Conservation (phyloP, 2,113 vertebrate species). For the Tretioscincus oriximinensis region DNA sequence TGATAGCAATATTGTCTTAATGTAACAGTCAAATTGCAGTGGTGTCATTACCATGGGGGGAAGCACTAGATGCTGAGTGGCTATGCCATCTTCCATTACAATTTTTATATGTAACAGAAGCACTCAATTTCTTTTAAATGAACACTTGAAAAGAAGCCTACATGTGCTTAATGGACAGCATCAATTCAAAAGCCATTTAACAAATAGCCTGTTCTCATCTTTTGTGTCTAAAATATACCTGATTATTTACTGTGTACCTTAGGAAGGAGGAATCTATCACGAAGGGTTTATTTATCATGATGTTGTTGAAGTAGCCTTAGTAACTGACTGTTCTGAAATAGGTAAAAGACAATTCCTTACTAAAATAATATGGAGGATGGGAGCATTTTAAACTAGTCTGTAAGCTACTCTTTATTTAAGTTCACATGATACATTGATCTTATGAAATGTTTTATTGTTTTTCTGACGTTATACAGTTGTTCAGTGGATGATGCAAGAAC, state of each 20-base stretch:
- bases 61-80: background rate
- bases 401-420: background rate
- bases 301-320: background rate
- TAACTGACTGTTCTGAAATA: background rate
- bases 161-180: conserved; percentile 25
- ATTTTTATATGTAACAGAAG: conserved; percentile 23
- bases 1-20: background rate
- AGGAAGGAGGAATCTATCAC: background rate
- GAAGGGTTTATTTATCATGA: background rate
- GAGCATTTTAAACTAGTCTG: background rate
- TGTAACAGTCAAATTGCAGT: background rate
- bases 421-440: background rate
- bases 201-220: background rate
- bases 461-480: background rate
- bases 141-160: conserved; percentile 20
- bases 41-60: background rate
- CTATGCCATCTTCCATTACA: background rate
- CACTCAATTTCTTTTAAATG: background rate
- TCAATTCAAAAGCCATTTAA: conserved; percentile 24
- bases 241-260: conserved; percentile 3
- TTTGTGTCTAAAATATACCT: conserved; percentile 25
- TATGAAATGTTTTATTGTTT: background rate
- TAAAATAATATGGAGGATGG: background rate
- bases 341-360: background rate
- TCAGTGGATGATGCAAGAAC: conserved; percentile 1